Evolutionary conservation across 2,113 vertebrate species (phyloP).

Genomic region (Mustela lutreola): DNA sequence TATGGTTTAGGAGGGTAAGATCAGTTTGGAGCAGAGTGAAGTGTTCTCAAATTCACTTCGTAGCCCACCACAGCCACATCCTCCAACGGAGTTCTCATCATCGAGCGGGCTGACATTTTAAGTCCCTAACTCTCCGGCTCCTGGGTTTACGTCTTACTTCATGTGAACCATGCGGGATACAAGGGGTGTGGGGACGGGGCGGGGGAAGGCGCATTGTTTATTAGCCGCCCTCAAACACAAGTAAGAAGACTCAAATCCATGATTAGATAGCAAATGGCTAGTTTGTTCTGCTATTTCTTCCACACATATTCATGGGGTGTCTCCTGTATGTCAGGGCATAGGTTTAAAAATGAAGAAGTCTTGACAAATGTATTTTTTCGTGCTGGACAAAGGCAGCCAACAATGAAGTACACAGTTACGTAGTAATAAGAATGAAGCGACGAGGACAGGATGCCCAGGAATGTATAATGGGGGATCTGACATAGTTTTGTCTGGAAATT

Average conservation of each 20-base stretch:
- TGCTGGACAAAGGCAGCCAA: neutral
- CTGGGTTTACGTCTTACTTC: neutral
- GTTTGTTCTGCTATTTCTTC: neutral
- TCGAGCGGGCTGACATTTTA: conserved; percentile 2
- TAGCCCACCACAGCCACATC: neutral
- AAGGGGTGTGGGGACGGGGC: neutral
- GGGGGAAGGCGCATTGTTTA: neutral
- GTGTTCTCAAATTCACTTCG: neutral
- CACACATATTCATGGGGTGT: neutral
- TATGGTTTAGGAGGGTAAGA: neutral
- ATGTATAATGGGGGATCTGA: neutral
- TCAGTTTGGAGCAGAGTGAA: neutral
- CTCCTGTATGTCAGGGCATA: neutral
- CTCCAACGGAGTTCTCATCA: neutral
- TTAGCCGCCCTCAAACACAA: neutral
- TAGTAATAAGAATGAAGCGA: neutral
- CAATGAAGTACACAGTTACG: neutral
- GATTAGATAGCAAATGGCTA: neutral
- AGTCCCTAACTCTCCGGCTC: neutral
- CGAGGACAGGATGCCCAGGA: neutral
- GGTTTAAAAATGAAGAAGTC: neutral
- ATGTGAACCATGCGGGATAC: neutral
- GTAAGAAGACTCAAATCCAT: neutral
- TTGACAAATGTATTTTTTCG: neutral
- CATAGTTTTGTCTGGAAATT: neutral